Conservation (phyloP, 2,797 vertebrate species). For the Sebastes baramenuke region DNA sequence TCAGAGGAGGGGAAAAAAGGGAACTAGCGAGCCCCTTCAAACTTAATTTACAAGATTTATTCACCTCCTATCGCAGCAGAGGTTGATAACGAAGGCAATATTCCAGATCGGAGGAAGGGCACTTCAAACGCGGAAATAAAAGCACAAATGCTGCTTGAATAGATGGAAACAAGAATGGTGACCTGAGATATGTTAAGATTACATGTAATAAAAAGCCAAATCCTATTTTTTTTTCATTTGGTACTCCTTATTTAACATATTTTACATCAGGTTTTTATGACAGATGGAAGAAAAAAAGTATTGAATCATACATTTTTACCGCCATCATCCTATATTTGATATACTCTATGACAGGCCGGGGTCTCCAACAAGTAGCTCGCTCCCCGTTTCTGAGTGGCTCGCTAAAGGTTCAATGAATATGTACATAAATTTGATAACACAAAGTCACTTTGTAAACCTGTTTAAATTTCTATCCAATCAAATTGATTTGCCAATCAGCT, state of each 20-base stretch:
- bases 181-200: neutral
- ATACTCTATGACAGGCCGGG: neutral
- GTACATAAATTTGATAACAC: neutral
- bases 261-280: neutral
- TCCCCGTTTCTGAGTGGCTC: neutral
- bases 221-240: too few relatives aligned
- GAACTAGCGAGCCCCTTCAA: conserved; percentile 72
- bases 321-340: neutral
- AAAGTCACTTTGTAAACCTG: neutral
- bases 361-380: too few relatives aligned
- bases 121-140: conserved; percentile 35
- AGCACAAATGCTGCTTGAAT: conserved; percentile 2
- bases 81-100: conserved; percentile 67
- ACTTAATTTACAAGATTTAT: conserved; percentile 80
- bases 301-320: neutral
- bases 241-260: neutral
- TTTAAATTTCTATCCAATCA: neutral
- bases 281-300: neutral
- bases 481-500: neutral
- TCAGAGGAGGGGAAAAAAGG: conserved; percentile 34
- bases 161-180: conserved; percentile 10
- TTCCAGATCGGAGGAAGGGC: conserved; percentile 49
- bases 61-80: conserved; percentile 55
- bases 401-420: neutral
- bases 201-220: neutral